These are phyloP conservation scores for Cheilosia scutellata DNA, from an alignment of 2,888 invertebrate species.

Conservation along the genomic window DNA sequence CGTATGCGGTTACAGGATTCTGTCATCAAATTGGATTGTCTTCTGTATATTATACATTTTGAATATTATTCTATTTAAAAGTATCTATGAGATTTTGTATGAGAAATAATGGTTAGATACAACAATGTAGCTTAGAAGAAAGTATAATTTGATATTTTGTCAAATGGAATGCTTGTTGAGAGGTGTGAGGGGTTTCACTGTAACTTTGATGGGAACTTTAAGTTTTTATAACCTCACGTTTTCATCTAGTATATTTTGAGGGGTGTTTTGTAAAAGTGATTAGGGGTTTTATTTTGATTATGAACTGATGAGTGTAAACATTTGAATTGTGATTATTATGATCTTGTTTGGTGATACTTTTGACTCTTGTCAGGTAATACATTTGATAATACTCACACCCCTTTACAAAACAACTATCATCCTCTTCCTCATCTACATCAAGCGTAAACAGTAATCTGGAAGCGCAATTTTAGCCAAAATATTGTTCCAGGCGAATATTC, in stretches of 20 bases:
- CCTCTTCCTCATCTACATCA: no score
- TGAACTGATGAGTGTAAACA: no score
- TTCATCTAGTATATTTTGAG: neutral
- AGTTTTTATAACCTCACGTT: neutral
- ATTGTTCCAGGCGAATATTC: no score
- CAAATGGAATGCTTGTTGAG: neutral
- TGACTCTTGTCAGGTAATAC: no score
- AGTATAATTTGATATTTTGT: slow-evolving; percentile 12
- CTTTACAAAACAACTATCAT: no score
- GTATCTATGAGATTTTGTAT: slow-evolving; percentile 20
- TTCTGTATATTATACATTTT: slow-evolving; percentile 7
- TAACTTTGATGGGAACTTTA: neutral
- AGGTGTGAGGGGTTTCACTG: neutral
- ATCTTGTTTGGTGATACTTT: no score
- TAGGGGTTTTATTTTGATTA: no score
- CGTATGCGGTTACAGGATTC: slow-evolving; percentile 63
- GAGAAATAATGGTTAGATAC: slow-evolving; percentile 25
- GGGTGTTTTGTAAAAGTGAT: no score
- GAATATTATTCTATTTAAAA: slow-evolving; percentile 43
- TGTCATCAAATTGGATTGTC: slow-evolving; percentile 63
- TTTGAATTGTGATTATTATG: no score
- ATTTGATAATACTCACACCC: no score
- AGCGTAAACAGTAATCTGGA: no score
- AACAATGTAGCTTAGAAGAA: neutral
- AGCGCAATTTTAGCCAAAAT: no score